Evolutionary conservation across 2,888 invertebrate genomes (phyloP).

Genomic region (Gandaritis pyraliata): DNA sequence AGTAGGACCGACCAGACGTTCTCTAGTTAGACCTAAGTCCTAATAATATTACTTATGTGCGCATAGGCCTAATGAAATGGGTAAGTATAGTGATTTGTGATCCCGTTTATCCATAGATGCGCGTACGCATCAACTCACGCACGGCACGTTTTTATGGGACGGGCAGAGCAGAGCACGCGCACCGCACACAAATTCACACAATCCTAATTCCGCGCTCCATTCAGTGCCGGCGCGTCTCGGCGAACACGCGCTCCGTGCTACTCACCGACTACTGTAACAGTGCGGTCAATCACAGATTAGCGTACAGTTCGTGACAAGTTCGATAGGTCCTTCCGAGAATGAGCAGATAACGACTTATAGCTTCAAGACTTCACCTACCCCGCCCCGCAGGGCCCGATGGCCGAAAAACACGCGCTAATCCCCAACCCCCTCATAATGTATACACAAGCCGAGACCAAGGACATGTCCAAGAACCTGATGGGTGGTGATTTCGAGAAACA

Average conservation of each 20-base stretch:
- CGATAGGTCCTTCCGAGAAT: constrained; percentile 59
- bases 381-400: constrained; percentile 57
- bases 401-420: constrained; percentile 73
- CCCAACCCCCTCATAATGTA: constrained; percentile 68
- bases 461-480: constrained; percentile 77
- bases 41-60: background rate
- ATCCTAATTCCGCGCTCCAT: constrained; percentile 44
- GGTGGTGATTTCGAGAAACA: constrained; percentile 76
- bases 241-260: constrained; percentile 53
- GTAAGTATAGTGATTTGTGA: constrained; percentile 5
- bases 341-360: constrained; percentile 66
- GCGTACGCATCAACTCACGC: constrained; percentile 40
- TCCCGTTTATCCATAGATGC: constrained; percentile 34
- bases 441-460: constrained; percentile 69
- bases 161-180: constrained; percentile 39
- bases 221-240: constrained; percentile 53
- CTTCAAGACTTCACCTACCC: constrained; percentile 48
- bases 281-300: constrained; percentile 11
- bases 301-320: constrained; percentile 14
- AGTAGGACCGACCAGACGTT: too few relatives aligned
- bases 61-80: background rate
- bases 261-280: constrained; percentile 5
- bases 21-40: too few relatives aligned
- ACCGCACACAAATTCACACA: constrained; percentile 30
- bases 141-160: too few relatives aligned